Percentiles rank a stretch among this genome's conserved stretches.
phyloP scores from a whole-genome alignment of 2,888 invertebrate genomes.

The Aphidius colemani region DNA sequence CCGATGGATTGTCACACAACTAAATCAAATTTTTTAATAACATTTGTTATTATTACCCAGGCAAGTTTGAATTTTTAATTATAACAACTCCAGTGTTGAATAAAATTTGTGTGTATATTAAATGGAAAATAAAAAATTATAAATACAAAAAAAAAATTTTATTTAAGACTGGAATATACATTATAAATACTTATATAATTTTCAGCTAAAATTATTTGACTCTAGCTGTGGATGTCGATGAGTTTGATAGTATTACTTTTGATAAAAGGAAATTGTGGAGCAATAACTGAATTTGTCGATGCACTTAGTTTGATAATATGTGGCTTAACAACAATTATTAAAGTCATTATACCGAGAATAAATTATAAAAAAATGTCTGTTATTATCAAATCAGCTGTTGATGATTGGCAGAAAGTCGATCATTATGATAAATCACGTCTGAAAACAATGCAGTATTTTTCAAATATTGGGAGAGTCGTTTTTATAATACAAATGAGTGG shows the following conservation, averaged over 20 bases:
- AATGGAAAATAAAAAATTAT: no score
- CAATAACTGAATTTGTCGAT: constrained; percentile 28
- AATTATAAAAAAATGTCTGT: constrained; percentile 28
- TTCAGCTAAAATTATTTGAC: constrained; percentile 6
- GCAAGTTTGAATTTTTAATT: constrained; percentile 15
- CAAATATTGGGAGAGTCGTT: constrained; percentile 26
- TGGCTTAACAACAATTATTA: constrained; percentile 29
- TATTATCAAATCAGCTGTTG: constrained; percentile 26
- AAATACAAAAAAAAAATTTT: no score
- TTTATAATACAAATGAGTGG: constrained; percentile 28
- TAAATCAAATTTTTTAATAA: constrained; percentile 19
- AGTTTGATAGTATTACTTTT: constrained; percentile 27
- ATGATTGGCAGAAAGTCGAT: constrained; percentile 30
- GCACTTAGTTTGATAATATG: constrained; percentile 28
- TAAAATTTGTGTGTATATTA: no score
- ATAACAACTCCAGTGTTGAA: background rate
- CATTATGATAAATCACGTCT: constrained; percentile 17
- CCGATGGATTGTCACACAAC: constrained; percentile 22
- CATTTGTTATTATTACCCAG: constrained; percentile 16
- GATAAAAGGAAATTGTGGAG: constrained; percentile 28
- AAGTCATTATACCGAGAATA: constrained; percentile 26
- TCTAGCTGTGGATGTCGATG: constrained; percentile 32
- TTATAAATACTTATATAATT: background rate
- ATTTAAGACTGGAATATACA: background rate
- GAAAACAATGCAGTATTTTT: constrained; percentile 28